Conservation (phyloP, 2,113 vertebrate species). For the Oceanodroma tethys region DNA sequence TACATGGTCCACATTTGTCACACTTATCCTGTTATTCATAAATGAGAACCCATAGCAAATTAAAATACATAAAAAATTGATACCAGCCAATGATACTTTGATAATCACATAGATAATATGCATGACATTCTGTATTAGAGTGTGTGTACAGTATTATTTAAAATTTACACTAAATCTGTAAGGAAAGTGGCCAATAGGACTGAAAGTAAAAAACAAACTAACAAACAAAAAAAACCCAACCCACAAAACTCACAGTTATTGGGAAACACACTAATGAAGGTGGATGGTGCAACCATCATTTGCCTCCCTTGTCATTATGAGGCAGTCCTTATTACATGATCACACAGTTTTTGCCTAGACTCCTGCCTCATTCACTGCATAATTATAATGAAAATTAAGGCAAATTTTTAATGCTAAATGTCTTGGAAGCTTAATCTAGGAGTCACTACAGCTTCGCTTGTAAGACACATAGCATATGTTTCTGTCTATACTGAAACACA, state of each 20-base stretch:
- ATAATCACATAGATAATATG: background rate
- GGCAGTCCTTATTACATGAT: background rate
- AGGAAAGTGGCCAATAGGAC: background rate
- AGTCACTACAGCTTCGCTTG: background rate
- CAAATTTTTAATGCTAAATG: background rate
- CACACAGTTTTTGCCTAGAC: background rate
- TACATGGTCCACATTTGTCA: background rate
- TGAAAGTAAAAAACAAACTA: background rate
- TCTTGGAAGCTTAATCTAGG: background rate
- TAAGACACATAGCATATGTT: background rate
- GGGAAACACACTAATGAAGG: slow-evolving; percentile 31
- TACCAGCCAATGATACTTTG: background rate
- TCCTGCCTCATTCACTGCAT: background rate
- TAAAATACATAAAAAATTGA: background rate
- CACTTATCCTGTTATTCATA: background rate
- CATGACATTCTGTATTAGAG: background rate
- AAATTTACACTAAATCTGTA: background rate
- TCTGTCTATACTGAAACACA: background rate
- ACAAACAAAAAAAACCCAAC: background rate
- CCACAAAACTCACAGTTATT: background rate
- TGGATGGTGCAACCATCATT: background rate
- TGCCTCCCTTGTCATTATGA: background rate
- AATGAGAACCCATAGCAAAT: background rate
- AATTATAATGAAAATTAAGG: background rate
- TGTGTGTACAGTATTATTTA: background rate